These are phyloP conservation scores for Danaus plexippus DNA, from an alignment of 1,140 invertebrate genomes.

Conservation along the genomic window DNA sequence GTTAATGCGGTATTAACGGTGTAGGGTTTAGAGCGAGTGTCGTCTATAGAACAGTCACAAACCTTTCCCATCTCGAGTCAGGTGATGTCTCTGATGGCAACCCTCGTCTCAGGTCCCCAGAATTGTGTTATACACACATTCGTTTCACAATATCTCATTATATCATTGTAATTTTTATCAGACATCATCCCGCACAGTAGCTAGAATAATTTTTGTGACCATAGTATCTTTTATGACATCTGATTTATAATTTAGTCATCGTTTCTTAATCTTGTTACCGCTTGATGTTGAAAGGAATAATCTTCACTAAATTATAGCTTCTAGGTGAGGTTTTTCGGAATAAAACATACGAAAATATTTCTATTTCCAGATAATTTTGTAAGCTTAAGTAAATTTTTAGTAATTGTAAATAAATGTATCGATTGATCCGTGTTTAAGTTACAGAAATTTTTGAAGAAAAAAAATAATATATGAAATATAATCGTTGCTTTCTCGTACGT, in stretches of 20 bases:
- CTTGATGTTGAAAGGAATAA: conserved; percentile 55
- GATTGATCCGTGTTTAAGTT: conserved; percentile 40
- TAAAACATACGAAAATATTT: conserved; percentile 31
- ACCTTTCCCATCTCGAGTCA: too few species aligned
- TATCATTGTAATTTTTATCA: conserved; percentile 20
- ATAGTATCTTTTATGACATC: conserved; percentile 13
- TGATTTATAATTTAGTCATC: too few species aligned
- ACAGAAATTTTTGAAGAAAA: conserved; percentile 34
- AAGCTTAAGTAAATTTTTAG: conserved; percentile 57
- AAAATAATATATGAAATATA: conserved; percentile 2
- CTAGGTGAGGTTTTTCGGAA: conserved; percentile 51
- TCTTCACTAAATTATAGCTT: conserved; percentile 59
- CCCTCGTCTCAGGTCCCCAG: too few species aligned
- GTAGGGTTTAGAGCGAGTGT: conserved; percentile 17
- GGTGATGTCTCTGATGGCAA: too few species aligned
- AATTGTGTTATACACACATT: too few species aligned
- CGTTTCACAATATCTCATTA: not conserved
- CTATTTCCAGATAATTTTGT: conserved; percentile 46
- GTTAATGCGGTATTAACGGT: conserved; percentile 37
- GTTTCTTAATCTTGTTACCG: conserved; percentile 51
- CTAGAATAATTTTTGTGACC: conserved; percentile 60
- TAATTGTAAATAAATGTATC: conserved; percentile 59
- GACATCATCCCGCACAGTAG: conserved; percentile 36
- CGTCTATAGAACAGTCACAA: not conserved
- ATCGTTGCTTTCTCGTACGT: conserved; percentile 39